phyloP scores from a whole-genome alignment of 2,888 invertebrate species.

The Andrena trimmerana region DNA sequence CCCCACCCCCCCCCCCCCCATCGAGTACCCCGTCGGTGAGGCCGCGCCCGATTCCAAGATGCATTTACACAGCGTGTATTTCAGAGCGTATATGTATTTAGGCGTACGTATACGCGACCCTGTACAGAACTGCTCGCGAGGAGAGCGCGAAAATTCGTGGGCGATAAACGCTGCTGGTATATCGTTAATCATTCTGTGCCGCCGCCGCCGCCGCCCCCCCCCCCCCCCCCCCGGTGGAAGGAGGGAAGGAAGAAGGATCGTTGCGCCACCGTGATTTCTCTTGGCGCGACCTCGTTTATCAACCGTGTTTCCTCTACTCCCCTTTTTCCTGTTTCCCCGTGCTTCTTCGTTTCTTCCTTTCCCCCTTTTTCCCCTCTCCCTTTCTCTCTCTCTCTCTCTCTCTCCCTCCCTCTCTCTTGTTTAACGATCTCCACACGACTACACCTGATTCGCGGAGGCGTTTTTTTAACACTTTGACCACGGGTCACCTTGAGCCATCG shows the following conservation, averaged over 20 bases:
- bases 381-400: not conserved
- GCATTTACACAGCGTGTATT: constrained; percentile 74
- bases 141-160: constrained; percentile 72
- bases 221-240: constrained; percentile 55
- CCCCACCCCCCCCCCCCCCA: not conserved
- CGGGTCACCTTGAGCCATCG: not conserved
- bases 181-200: constrained; percentile 68
- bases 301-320: constrained; percentile 13
- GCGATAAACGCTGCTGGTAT: constrained; percentile 72
- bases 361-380: not conserved
- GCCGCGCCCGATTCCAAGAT: constrained; percentile 75
- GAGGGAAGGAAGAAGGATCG: constrained; percentile 70
- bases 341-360: not conserved
- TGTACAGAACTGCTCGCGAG: constrained; percentile 61
- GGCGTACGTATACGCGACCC: constrained; percentile 61
- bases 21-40: constrained; percentile 62
- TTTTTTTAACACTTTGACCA: constrained; percentile 32
- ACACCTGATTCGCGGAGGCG: constrained; percentile 18
- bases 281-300: constrained; percentile 62
- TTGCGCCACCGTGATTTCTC: constrained; percentile 66
- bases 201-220: not conserved
- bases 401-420: not conserved
- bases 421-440: constrained; percentile 14
- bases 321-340: not conserved
- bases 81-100: constrained; percentile 60